phyloP scores from a whole-genome alignment of 2,797 vertebrate species.

The Crax fasciolata region DNA sequence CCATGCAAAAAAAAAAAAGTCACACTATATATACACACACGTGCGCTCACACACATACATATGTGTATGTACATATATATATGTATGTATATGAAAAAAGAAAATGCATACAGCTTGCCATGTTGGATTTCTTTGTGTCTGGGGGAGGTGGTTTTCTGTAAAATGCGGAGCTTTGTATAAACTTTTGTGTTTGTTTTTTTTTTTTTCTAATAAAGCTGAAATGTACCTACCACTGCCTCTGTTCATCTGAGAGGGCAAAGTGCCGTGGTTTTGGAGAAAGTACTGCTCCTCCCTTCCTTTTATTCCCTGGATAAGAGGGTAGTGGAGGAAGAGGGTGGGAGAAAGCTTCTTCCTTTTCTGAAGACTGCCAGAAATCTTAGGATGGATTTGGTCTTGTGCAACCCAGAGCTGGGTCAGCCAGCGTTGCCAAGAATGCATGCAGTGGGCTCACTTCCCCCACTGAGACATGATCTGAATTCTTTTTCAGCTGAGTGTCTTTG shows the following conservation, averaged over 20 bases:
- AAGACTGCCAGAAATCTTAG: neutral
- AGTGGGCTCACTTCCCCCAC: fast-evolving
- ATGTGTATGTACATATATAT: constrained; percentile 38
- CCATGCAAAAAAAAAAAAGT: constrained; percentile 45
- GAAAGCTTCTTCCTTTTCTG: neutral
- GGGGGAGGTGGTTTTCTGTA: constrained; percentile 59
- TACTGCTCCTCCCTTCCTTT: neutral
- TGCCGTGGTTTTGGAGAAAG: neutral
- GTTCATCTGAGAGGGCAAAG: neutral
- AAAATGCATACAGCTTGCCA: constrained; percentile 59
- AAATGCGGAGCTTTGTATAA: constrained; percentile 76
- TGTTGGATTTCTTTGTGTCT: constrained; percentile 32
- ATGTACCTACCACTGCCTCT: constrained; percentile 24
- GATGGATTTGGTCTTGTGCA: neutral
- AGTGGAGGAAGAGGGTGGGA: neutral
- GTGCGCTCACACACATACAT: constrained; percentile 44
- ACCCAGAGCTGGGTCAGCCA: neutral
- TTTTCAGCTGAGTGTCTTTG: neutral
- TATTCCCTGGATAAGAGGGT: neutral
- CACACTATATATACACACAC: constrained; percentile 39
- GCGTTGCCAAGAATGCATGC: neutral
- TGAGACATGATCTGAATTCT: neutral
- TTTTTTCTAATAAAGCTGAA: constrained; percentile 80
- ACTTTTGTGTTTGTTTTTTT: neutral
- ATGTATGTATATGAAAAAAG: constrained; percentile 60